Evolutionary conservation across 2,888 invertebrate species (phyloP), one percentile per base, ranked within the genome.

Genomic region (Hyalella azteca): DNA sequence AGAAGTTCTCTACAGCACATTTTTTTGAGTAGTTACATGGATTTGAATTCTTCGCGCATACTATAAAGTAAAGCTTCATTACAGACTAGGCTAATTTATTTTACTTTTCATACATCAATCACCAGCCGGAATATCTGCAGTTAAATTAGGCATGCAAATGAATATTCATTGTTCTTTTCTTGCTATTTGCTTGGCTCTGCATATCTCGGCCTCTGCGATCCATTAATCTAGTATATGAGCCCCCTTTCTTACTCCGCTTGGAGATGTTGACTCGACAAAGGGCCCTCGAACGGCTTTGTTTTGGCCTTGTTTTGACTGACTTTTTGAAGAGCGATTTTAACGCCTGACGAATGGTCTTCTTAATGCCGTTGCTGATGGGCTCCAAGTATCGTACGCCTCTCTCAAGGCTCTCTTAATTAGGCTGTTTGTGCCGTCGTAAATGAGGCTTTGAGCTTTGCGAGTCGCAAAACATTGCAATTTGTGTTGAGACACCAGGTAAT

Each of bases 261-360:
- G 54, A 54, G 54, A 26, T 54, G 54, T 54, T 54, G 54, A 54
- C 54, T 29, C 54, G 29, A 54, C 54, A 54, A 54, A 54, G n/a
- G 54, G 54, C 7, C 22, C 29, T 54, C n/a, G 29, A 66, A 29
- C 19, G 22, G 19, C 66, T 66, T 66, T 36, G 66, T 66, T 66
- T 66, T 66, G 66, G 19, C 66, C 36, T 7, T 66, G 29, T 66
- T 66, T 66, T 66, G 66, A 66, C 36, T 66, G 66, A 36, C 29
- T 36, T 66, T 66, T 66, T 66, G 66, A 36, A 39, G 19, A 39
- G 66, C 32, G 39, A 66, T 66, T 66, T 66, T 66, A 66, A 15
- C 66, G 36, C 36, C 66, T 66, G 66, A 66, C 66, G 66, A 66
- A 66, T 66, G 36, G 66, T 19, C 36, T 36, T 29, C 39, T 66